Evolutionary conservation across 1,140 invertebrate genomes (phyloP).

Genomic region (Tetramorium parvispinum): DNA sequence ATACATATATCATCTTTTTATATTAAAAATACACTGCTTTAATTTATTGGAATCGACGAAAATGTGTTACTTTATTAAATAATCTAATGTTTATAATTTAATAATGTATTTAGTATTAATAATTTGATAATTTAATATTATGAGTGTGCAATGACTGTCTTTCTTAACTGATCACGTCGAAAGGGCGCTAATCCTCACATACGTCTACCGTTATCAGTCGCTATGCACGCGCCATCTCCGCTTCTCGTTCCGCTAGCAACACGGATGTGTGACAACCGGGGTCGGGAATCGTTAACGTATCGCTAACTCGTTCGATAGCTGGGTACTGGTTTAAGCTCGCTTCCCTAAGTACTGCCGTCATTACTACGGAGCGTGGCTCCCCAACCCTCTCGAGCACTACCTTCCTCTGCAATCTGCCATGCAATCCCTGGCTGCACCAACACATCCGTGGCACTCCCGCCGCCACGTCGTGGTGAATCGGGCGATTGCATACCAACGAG

Average conservation of each 20-base stretch:
- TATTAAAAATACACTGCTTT: neutral
- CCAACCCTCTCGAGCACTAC: conserved; percentile 17
- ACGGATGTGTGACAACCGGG: conserved; percentile 61
- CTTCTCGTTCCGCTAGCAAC: conserved; percentile 56
- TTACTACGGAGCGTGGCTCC: conserved; percentile 64
- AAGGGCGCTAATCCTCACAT: conserved; percentile 61
- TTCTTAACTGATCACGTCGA: conserved; percentile 34
- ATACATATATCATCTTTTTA: neutral
- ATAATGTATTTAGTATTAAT: neutral
- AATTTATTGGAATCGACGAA: neutral
- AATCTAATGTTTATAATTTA: conserved; percentile 1
- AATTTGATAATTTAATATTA: neutral
- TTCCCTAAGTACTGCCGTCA: conserved; percentile 73
- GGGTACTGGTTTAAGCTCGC: conserved; percentile 73
- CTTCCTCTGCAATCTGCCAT: conserved; percentile 62
- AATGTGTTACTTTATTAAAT: neutral
- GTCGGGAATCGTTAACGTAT: conserved; percentile 80
- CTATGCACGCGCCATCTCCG: conserved; percentile 71
- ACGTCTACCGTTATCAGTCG: conserved; percentile 71
- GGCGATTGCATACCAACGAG: conserved; percentile 81
- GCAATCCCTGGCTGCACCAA: conserved; percentile 56
- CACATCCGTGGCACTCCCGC: conserved; percentile 59
- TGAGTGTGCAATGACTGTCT: neutral
- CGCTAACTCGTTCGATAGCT: conserved; percentile 81
- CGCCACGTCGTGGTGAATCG: conserved; percentile 75